Conservation (phyloP, 2,797 vertebrate genomes). For the Gallinago solitaria region DNA sequence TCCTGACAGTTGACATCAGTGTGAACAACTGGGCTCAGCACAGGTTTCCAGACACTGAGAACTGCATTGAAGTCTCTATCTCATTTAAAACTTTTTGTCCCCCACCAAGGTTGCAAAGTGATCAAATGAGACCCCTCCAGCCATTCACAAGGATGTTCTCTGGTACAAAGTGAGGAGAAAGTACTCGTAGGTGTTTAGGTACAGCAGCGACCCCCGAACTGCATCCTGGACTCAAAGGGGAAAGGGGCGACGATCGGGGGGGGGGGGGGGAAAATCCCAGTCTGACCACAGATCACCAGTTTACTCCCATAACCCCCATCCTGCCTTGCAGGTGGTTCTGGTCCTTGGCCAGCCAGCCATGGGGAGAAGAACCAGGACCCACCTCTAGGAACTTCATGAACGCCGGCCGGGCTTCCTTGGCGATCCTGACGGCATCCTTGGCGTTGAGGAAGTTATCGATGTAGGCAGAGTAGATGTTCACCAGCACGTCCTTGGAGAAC, state of each 20-base stretch:
- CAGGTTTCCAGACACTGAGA: neutral
- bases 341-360: neutral
- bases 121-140: neutral
- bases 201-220: neutral
- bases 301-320: neutral
- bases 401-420: slow-evolving; percentile 93
- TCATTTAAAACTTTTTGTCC: neutral
- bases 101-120: neutral
- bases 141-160: neutral
- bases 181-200: neutral
- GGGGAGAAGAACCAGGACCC: neutral
- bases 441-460: slow-evolving; percentile 98
- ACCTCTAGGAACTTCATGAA: slow-evolving; percentile 99
- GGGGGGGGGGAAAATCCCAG: neutral
- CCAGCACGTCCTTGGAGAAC: slow-evolving; percentile 97
- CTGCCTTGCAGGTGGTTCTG: neutral
- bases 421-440: slow-evolving; percentile 95
- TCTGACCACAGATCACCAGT: neutral
- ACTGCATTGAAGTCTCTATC: neutral
- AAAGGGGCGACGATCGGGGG: too few relatives aligned
- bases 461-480: slow-evolving; percentile 96
- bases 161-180: neutral
- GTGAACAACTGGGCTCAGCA: neutral
- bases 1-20: neutral
- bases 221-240: neutral